Percentiles rank a stretch among this genome's conserved stretches.
Conservation (phyloP, 1,140 invertebrate genomes). For the Diabrotica virgifera region DNA sequence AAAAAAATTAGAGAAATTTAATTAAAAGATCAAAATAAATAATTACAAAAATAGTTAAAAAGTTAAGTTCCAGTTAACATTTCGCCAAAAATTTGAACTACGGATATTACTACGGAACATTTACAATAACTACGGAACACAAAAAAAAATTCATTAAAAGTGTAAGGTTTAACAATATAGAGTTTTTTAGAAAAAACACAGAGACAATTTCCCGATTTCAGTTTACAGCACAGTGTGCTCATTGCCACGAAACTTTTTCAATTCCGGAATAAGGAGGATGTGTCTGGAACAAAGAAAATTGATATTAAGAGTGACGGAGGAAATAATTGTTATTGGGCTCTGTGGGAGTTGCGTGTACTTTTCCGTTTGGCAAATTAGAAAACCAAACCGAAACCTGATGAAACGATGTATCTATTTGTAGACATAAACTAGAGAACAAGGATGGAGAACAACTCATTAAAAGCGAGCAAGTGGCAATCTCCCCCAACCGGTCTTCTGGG, state of each 20-base stretch:
- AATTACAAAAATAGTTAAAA: too few relatives aligned
- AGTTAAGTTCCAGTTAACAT: too few relatives aligned
- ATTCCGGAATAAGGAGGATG: not conserved
- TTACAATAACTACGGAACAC: too few relatives aligned
- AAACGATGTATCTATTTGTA: conserved; percentile 32
- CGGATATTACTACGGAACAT: too few relatives aligned
- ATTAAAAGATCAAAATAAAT: too few relatives aligned
- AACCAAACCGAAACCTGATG: conserved; percentile 23
- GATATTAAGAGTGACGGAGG: conserved; percentile 15
- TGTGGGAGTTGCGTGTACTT: conserved; percentile 10
- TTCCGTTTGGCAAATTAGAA: conserved; percentile 5
- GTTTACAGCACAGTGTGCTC: too few relatives aligned
- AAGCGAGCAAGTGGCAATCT: conserved; percentile 37
- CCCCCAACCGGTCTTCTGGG: conserved; percentile 28
- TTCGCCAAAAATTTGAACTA: too few relatives aligned
- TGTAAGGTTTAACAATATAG: too few relatives aligned
- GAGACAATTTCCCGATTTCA: not conserved
- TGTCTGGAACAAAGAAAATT: conserved; percentile 2
- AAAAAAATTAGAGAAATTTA: too few relatives aligned
- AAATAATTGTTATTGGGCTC: conserved; percentile 14
- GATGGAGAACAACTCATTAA: conserved; percentile 38
- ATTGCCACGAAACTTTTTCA: conserved; percentile 6
- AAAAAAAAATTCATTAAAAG: too few relatives aligned
- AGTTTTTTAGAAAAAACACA: too few relatives aligned
- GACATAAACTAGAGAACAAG: conserved; percentile 28